Percentiles rank a stretch among this genome's conserved stretches.
These are phyloP conservation scores for Pseudanteris insignis DNA, from an alignment of 2,888 invertebrate species.

Conservation along the genomic window DNA sequence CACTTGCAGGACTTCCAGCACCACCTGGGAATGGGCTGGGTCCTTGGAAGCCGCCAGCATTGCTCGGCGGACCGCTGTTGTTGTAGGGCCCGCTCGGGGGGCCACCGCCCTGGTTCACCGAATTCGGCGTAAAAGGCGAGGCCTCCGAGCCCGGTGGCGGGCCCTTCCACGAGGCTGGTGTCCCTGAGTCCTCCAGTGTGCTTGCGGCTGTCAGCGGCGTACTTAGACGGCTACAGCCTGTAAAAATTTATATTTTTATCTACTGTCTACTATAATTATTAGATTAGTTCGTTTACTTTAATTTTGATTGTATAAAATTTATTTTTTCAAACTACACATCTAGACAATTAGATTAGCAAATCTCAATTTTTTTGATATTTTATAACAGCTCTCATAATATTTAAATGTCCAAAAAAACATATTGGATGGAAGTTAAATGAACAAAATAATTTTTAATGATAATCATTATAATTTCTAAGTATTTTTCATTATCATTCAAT, in stretches of 20 bases:
- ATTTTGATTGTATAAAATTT: too few relatives aligned
- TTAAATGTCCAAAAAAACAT: too few relatives aligned
- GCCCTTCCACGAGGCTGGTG: constrained; percentile 81
- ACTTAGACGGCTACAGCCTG: constrained; percentile 83
- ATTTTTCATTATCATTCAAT: too few relatives aligned
- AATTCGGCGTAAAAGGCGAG: constrained; percentile 74
- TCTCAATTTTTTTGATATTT: too few relatives aligned
- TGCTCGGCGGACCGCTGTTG: constrained; percentile 65
- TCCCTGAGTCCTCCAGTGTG: constrained; percentile 77
- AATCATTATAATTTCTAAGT: too few relatives aligned
- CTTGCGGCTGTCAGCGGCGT: constrained; percentile 69
- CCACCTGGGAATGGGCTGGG: constrained; percentile 73
- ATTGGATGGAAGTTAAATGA: too few relatives aligned
- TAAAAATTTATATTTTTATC: constrained; percentile 45
- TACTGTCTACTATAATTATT: too few relatives aligned
- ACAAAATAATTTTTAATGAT: too few relatives aligned
- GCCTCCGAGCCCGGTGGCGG: constrained; percentile 74
- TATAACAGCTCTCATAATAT: too few relatives aligned
- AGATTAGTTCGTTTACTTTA: too few relatives aligned
- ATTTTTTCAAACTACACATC: too few relatives aligned
- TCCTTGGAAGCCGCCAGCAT: constrained; percentile 71
- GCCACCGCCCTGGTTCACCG: constrained; percentile 70
- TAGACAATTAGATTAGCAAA: too few relatives aligned
- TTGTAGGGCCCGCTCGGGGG: constrained; percentile 67
- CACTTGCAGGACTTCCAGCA: constrained; percentile 79